Percentiles rank a stretch among this genome's conserved stretches.
phyloP scores from a whole-genome alignment of 35 echinoderm and acorn worm genomes.

The Heliocidaris erythrogramma region DNA sequence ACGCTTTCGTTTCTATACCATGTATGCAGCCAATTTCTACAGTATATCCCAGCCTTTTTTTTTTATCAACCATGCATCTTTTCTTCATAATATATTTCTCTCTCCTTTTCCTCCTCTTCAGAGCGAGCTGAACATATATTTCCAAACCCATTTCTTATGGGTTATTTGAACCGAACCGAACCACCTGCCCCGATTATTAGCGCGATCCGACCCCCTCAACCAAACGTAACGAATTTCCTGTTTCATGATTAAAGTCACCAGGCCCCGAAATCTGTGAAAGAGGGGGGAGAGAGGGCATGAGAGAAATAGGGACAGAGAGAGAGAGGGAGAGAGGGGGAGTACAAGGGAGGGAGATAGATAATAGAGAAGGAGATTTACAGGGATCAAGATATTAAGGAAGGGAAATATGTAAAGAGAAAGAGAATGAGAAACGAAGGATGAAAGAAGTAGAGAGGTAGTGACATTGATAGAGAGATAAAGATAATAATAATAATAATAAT shows the following conservation, averaged over 20 bases:
- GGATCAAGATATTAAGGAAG: no score
- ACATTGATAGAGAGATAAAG: neutral
- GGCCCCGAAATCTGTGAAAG: neutral
- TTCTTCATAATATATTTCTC: no score
- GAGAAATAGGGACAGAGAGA: neutral
- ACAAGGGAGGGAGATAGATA: neutral
- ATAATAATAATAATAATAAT: neutral
- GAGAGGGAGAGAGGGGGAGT: neutral
- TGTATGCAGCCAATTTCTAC: no score
- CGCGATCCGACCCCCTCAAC: neutral
- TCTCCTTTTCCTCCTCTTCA: neutral
- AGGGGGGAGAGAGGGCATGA: neutral
- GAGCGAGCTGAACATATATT: neutral
- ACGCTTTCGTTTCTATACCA: no score
- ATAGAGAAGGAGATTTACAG: no score
- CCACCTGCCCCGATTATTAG: constrained; percentile 15
- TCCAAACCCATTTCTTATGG: neutral
- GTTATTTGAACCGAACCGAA: neutral
- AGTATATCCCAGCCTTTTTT: no score
- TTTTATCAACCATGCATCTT: no score
- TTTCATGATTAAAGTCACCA: constrained; percentile 29
- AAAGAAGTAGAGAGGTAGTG: neutral
- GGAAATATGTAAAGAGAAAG: neutral
- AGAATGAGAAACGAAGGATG: neutral
- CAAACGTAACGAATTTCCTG: constrained; percentile 34